Conservation (phyloP, 2,113 vertebrate genomes). For the Connochaetes taurinus region DNA sequence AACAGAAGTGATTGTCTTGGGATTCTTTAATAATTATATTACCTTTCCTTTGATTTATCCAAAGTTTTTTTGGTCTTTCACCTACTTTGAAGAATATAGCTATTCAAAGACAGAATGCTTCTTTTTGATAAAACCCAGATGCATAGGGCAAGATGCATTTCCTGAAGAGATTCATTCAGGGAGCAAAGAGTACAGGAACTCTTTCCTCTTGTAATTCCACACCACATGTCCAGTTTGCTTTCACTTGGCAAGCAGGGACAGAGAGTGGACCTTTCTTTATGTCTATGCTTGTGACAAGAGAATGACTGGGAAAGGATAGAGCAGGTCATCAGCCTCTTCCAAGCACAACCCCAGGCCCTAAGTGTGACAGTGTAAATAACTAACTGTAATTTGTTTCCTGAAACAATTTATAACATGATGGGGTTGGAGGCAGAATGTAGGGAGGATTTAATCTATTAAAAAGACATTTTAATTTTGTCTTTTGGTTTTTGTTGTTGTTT, state of each 20-base stretch:
- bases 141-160: not conserved
- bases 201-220: not conserved
- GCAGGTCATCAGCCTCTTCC: not conserved
- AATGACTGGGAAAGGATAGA: not conserved
- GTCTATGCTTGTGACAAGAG: not conserved
- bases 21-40: conserved; percentile 27
- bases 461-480: not conserved
- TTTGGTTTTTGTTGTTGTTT: not conserved
- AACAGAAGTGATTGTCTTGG: not conserved
- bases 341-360: not conserved
- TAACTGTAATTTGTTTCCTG: not conserved
- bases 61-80: not conserved
- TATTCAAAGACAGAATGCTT: conserved; percentile 5
- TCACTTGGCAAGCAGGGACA: not conserved
- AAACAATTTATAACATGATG: not conserved
- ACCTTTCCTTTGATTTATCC: not conserved
- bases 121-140: conserved; percentile 42
- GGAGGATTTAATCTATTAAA: not conserved
- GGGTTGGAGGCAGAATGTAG: not conserved
- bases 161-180: not conserved
- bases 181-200: not conserved
- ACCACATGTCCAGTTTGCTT: not conserved
- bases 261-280: not conserved
- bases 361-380: not conserved
- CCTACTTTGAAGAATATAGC: conserved; percentile 11